phyloP scores from a whole-genome alignment of 2,888 invertebrate species.

The Vannuccia rotundouncinata region DNA sequence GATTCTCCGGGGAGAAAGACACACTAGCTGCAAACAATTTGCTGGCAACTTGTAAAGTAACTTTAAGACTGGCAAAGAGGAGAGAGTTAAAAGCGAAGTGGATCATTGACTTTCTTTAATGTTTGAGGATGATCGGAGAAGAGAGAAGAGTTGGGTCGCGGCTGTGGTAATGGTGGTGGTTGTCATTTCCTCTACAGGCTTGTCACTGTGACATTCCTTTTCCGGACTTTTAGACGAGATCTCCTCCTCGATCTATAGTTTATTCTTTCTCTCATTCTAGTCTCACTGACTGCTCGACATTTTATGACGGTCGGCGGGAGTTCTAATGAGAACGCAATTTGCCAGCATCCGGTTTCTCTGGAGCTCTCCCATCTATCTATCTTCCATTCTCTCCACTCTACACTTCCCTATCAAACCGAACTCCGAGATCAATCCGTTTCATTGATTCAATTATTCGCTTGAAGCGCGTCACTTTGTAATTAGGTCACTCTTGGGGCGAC shows the following conservation, averaged over 20 bases:
- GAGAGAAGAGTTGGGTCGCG: no score
- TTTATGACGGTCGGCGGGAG: background rate
- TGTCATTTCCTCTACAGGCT: no score
- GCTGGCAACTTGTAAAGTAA: no score
- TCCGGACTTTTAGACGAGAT: background rate
- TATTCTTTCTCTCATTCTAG: background rate
- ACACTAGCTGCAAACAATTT: no score
- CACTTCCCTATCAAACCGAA: background rate
- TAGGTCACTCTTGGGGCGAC: background rate
- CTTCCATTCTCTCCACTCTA: no score
- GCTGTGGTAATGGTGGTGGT: no score
- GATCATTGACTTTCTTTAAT: no score
- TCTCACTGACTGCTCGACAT: background rate
- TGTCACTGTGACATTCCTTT: constrained; percentile 7
- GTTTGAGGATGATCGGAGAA: no score
- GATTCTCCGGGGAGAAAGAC: no score
- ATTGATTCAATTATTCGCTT: constrained; percentile 19
- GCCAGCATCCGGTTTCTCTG: constrained; percentile 1
- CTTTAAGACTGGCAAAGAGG: no score
- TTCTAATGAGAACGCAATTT: constrained; percentile 12
- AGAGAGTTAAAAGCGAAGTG: no score
- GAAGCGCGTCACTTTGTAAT: background rate
- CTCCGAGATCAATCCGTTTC: background rate
- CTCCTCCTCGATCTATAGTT: background rate
- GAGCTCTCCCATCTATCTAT: no score